Base-by-base conservation (phyloP, 2,888 invertebrate species). In the Pachymerium ferrugineum region DNA sequence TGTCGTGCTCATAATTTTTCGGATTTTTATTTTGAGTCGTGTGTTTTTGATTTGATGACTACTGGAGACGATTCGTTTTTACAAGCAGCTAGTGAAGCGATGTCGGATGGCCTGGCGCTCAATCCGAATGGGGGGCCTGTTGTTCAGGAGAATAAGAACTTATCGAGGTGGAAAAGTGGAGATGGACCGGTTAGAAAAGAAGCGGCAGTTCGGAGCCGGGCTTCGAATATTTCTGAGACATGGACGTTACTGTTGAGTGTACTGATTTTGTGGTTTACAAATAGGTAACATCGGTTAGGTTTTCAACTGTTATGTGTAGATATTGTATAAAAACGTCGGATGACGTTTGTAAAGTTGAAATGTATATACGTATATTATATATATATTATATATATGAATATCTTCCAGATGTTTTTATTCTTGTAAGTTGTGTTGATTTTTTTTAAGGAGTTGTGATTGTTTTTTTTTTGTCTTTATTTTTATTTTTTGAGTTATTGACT, bases 41-140 rank as follows among this genome's bases (percentile, higher is more conserved):
- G 87, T 80, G 85, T 87, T 73, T 87, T 86, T 79, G 87, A 87
- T 79, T 80, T 86, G 75, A 82, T 86, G 82, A 83, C 84, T 3
- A 86, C 86, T 2, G 85, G 85, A 1, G 84, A 85, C 73, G 79
- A 80, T 16, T 83, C 82, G 72, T 83, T 83, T 76, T 80, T 81
- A n/a, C 76, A 80, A 69, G 83, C 85, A 8, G 85, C 85, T 0
- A 80, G 82, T 75, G 80, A 81, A 3, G 85, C 85, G 1, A 81
- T 83, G 76, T 78, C 80, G 74, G 83, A 83, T 76, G 78, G 81
- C 31, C 29, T 19, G 10, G 47, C 54, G 25, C 30, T 72, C 4
- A 29, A 72, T n/a, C 72, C 54, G n/a, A 47, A 28, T 28, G 62
- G 54, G n/a, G 71, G 62, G 0, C 62, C 62, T 12, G 3, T 62